These are phyloP conservation scores for Gallinago stenura DNA, from an alignment of 2,797 vertebrate genomes.

Conservation along the genomic window DNA sequence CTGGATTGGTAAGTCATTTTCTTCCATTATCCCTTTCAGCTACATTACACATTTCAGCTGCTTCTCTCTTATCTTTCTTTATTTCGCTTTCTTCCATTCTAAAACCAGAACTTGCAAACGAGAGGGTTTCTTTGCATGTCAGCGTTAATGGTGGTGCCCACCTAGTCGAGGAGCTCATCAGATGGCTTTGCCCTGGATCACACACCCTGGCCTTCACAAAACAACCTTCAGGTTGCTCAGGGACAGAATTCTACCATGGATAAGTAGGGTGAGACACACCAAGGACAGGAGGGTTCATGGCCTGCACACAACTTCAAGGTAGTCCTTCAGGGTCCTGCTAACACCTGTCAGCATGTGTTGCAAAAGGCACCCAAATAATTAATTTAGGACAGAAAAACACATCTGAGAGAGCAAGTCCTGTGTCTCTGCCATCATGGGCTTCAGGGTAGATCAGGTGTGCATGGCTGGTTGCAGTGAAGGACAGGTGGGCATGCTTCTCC, in stretches of 20 bases:
- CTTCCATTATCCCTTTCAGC: background rate
- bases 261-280: background rate
- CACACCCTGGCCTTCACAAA: background rate
- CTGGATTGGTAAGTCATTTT: constrained; percentile 65
- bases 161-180: background rate
- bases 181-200: background rate
- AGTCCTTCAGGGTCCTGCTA: background rate
- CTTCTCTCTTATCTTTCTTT: background rate
- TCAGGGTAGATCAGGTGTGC: background rate
- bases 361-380: background rate
- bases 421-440: background rate
- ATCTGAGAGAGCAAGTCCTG: background rate
- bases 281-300: background rate
- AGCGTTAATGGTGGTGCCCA: background rate
- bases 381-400: background rate
- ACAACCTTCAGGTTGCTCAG: background rate
- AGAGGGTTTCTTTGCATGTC: background rate
- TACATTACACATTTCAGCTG: background rate
- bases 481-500: background rate
- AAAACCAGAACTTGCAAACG: background rate
- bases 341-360: background rate
- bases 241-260: background rate
- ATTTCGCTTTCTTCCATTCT: background rate
- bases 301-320: background rate
- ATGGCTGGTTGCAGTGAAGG: background rate